phyloP scores from a whole-genome alignment of 1,140 invertebrate genomes.

The Diabrotica undecimpunctata region DNA sequence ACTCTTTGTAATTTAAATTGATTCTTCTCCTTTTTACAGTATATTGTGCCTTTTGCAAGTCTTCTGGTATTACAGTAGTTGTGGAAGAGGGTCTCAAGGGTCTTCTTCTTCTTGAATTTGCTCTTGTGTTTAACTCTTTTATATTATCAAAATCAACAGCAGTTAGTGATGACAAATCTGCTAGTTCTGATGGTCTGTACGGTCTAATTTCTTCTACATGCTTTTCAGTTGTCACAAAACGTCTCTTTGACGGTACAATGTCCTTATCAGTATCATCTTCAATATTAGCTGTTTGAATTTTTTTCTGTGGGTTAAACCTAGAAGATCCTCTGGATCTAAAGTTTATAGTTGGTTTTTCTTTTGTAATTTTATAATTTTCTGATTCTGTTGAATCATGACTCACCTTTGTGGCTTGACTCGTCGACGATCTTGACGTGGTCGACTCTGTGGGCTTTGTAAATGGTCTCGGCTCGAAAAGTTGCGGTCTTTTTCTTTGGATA shows the following conservation, averaged over 20 bases:
- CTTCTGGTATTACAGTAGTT: slow-evolving; percentile 10
- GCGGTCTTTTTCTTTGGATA: slow-evolving; percentile 22
- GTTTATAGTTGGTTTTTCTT: slow-evolving; percentile 5
- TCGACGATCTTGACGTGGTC: slow-evolving; percentile 47
- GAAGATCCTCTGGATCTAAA: slow-evolving; percentile 45
- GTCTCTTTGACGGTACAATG: slow-evolving; percentile 10
- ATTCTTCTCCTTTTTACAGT: slow-evolving; percentile 6
- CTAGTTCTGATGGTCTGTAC: slow-evolving; percentile 38
- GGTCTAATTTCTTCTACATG: slow-evolving; percentile 25
- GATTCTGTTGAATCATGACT: slow-evolving; percentile 32
- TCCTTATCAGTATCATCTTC: slow-evolving; percentile 19
- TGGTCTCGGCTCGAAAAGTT: slow-evolving; percentile 43
- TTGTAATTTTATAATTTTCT: slow-evolving; percentile 40
- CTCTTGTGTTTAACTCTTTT: slow-evolving; percentile 23
- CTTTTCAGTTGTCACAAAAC: slow-evolving; percentile 24
- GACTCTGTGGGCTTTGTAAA: slow-evolving; percentile 42
- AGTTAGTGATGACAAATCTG: slow-evolving; percentile 47
- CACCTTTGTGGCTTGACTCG: slow-evolving; percentile 43
- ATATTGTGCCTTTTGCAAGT: slow-evolving; percentile 23
- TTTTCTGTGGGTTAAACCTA: slow-evolving; percentile 37
- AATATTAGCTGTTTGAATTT: slow-evolving; percentile 5
- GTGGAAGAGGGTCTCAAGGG: slow-evolving; percentile 39
- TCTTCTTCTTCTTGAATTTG: slow-evolving; percentile 23
- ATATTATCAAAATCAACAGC: slow-evolving; percentile 39
- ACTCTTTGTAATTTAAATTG: neutral